Conservation (phyloP, 2,797 vertebrate species). For the Enteromius thamalakanensis region DNA sequence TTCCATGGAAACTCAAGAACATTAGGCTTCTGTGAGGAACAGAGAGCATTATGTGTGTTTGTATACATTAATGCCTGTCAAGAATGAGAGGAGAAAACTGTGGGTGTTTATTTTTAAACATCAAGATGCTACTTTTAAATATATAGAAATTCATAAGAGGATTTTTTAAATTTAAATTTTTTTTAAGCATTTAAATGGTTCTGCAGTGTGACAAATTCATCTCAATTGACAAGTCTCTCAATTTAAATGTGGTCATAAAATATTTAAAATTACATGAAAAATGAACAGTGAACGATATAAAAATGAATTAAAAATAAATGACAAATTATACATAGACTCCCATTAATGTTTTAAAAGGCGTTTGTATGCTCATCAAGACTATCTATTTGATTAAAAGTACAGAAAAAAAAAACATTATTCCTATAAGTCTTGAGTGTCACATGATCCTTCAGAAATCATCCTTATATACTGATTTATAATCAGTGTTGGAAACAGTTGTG, state of each 20-base stretch:
- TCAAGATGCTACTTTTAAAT: background rate
- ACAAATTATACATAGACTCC: background rate
- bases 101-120: background rate
- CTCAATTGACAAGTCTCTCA: background rate
- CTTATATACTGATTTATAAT: background rate
- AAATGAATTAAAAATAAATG: background rate
- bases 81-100: background rate
- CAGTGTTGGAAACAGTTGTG: background rate
- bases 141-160: background rate
- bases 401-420: too few relatives aligned
- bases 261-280: background rate
- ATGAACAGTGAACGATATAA: background rate
- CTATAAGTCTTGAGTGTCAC: too few relatives aligned
- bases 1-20: constrained; percentile 74
- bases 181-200: background rate
- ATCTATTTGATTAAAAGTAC: too few relatives aligned
- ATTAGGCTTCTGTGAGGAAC: constrained; percentile 47
- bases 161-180: too few relatives aligned
- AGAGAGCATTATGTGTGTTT: constrained; percentile 40
- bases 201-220: background rate
- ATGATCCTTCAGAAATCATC: too few relatives aligned
- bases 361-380: too few relatives aligned
- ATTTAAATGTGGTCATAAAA: background rate
- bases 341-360: too few relatives aligned
- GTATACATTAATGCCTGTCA: constrained; percentile 45